Base-by-base conservation (phyloP, 2,888 invertebrate species). In the Drosophila algonquin region DNA sequence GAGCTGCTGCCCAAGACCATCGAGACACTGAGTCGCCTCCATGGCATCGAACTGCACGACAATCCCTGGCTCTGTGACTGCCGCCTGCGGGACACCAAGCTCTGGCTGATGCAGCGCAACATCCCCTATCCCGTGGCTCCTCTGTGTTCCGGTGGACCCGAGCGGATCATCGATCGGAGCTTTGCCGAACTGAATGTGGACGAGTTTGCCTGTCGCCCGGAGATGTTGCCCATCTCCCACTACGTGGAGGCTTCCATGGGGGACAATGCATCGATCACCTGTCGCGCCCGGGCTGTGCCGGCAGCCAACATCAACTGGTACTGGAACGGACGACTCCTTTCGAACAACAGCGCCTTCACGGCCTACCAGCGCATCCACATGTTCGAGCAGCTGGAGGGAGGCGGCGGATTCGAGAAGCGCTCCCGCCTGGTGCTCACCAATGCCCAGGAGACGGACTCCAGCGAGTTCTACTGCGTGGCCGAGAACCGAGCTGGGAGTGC, bases 51-150 rank as follows among this genome's bases (percentile, higher is more conserved):
- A 90, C 93, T 97, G 77, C 96, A 97, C 76, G 96, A 96, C 77
- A 97, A 97, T 92, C 97, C 96, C 0, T 97, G 97, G 97, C 94
- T 95, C 73, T 98, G 97, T 90, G 97, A 97, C 90, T 98, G 97
- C 89, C 95, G 96, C 27, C 91, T 97, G 67, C 93, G 97, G 56
- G 95, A 96, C 68, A 94, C 97, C 68, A 96, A 97, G 90, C 93
- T 95, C 82, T 97, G 97, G 97, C 93, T 97, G 75, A 94, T 95
- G 57, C 95, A 95, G 86, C 94, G 95, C 80, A 96, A 96, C 90
- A 94, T 96, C 46, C 95, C 96, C 2, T 94, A 95, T 81, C 94
- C 95, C n/a, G 95, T 96, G 59, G 95, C 96, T 7, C 97, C 97
- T 0, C 92, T 95, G 27, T 98, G 97, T 89, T 94, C 94, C 21